Base-by-base conservation (phyloP, 2,113 vertebrate species). In the Talpa occidentalis region DNA sequence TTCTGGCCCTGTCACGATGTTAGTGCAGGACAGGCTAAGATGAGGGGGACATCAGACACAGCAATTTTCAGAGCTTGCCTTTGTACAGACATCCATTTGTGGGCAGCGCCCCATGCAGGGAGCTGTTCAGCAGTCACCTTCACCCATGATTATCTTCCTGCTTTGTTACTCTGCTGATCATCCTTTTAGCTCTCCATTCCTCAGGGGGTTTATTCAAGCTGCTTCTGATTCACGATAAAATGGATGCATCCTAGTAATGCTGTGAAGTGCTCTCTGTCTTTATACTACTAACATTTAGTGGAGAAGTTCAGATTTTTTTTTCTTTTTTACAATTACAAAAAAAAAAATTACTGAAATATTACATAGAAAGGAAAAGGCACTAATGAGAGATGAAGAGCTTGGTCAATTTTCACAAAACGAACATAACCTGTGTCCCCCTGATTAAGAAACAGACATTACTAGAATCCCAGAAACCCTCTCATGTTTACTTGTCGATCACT, bases 121-220 rank as follows among this genome's bases (percentile, higher is more conserved):
- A 93, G 98, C 95, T 92, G 97, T 96, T 98, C 96, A 91, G 97
- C 97, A 69, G 32, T 88, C 95, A 62, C 64, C 90, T 96, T 70
- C 90, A 64, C 91, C 95, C 76, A 69, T 90, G 1, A 87, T 95
- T 94, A 44, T 67, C 83, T 94, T 62, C 82, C 80, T 62, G 97
- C 97, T 97, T 98, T 98, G 98, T 98, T 97, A 94, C 87, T 93
- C 95, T 49, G 66, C 91, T 85, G 22, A 72, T 81, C 64, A 19
- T 91, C 95, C 76, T 88, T 82, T 94, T 86, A 72, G 92, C 56
- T 64, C 26, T 60, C n/a, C 0, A 40, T 96, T 93, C 85, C 94
- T 88, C 70, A 16, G 30, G 16, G 22, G 72, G 76, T 14, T 97
- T 96, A 87, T 91, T 92, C 37, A 54, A 0, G 4, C 40, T 6